Base-by-base conservation (phyloP, 2,888 invertebrate genomes). In the Protonemura montana region DNA sequence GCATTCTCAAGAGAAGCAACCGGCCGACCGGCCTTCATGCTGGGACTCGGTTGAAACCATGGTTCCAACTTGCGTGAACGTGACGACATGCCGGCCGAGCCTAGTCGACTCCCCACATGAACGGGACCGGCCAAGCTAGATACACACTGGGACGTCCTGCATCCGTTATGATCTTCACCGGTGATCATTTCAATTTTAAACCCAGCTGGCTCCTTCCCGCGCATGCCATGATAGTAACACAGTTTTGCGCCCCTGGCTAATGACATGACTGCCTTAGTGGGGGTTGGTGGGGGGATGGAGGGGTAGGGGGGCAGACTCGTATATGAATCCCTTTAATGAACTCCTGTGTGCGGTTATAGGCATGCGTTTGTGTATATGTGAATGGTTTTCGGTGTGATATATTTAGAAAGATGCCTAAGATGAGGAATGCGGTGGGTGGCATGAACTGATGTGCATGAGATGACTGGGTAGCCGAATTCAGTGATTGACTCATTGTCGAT, bases 391-490 rank as follows among this genome's bases (percentile, higher is more conserved):
- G 59, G 59, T 21, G 59, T 59, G 29, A 28, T 81, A 81, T 81
- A 81, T 81, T 81, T 81, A 81, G 81, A 81, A 81, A 28, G 81
- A n/a, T 26, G 81, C 81, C 81, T 81, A 81, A 81, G n/a, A 81
- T n/a, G 81, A 81, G 30, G 81, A 81, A 81, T 81, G 81, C n/a
- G 30, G 81, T 30, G 81, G 81, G 29, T 29, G 81, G 81, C n/a
- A 10, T 10, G 81, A 27, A 26, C 78, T 78, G 78, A 78, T 28
- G 28, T 27, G 78, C 78, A 81, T n/a, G 13, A 29, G 29, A 81
- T 81, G 81, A 81, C 29, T 28, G 30, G 81, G 29, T 10, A 30
- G 30, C 81, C 30, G 81, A 81, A 81, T 81, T 30, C 1, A 81
- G 81, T 81, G 7, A 81, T 81, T 81, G 81, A 81, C 81, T 81